Evolutionary conservation across 1,140 invertebrate genomes (phyloP), one percentile per base, ranked within the genome.

Genomic region (Drosophila navojoa): DNA sequence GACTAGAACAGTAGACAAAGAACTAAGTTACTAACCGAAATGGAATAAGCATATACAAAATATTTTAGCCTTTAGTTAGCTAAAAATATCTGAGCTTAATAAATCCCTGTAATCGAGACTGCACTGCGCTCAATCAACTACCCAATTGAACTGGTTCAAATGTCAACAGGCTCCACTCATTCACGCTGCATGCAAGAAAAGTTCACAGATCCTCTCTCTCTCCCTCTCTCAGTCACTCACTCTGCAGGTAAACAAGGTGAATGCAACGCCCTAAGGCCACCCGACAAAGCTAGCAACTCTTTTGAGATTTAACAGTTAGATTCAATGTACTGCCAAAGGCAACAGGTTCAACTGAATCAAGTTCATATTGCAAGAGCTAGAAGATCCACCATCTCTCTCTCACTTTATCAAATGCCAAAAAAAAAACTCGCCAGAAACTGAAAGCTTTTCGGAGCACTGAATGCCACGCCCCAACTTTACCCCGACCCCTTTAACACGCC

Each of bases 131-230:
- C 11, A 40, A 40, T 27, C 4, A 50, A n/a, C 49, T n/a, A 5
- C 47, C 3, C 6, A 25, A 40, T 19, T 55, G 35, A 55, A 55
- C 19, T 42, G 53, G 38, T 55, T 55, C 35, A 55, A 19, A 40
- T 40, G 53, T 9, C 53, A 55, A 40, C 7, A 40, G 13, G 19
- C 53, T n/a, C 16, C 1, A 42, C 35, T n/a, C 22, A 29, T n/a
- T 40, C 53, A 55, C n/a, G 9, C 42, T 38, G 6, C 19, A 22
- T 22, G 35, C 27, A 1, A 22, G 19, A 22, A 22, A 22, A 22
- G 19, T 57, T 42, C 54, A 57, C 40, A 57, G 54, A 57, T 57
- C 54, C 54, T 57, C 19, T 57, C 19, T 42, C 5, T 35, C 25
- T 45, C 25, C 13, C 5, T 13, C 10, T 10, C 4, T 9, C 2